Base-by-base conservation (phyloP, 23 tunicate genomes). In the Styela clava region DNA sequence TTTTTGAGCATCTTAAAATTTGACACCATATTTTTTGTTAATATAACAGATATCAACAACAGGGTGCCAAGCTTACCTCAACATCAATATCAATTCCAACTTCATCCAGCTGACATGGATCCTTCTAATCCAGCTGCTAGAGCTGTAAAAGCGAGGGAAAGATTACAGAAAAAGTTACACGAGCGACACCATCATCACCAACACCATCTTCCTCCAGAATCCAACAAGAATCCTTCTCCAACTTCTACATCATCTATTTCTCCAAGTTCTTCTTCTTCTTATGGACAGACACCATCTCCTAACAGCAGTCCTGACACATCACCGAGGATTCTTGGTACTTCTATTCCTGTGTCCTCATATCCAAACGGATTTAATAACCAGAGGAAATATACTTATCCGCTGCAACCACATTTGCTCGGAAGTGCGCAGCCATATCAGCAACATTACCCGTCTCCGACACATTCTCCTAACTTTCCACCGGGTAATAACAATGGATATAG, bases 201-300 rank as follows among this genome's bases (percentile, higher is more conserved):
- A 5, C 56, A 12, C 12, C 56, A 44, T 44, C 56, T 44, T 44
- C 56, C 56, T 44, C 61, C 33, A 0, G 61, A 33, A 16, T 52
- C 32, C 22, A 30, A 26, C 68, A 44, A 77, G 33, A 27, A 77
- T 52, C 27, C 67, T 77, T 77, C 65, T 24, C 65, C 81, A 1
- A 37, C 74, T 30, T 33, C 81, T n/a, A 44, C 44, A 12, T 64
- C 74, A 16, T 86, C 89, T 36, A 67, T 67, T 67, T 85, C 88
- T 29, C 83, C 83, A 20, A 35, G 68, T 33, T 78, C 83, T 51
- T 30, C 83, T 64, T 85, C 88, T n/a, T 85, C 88, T 25, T 78
- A 27, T 30, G 72, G 35, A 2, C 56, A 44, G 12, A 44, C 56
- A 44, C 80, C 88, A 52, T 79, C 88, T 20, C 83, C 67, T 31